Percentiles rank a stretch among this genome's conserved stretches.
phyloP scores from a whole-genome alignment of 2,888 invertebrate species.

The Rhopalosiphum nymphaeae region DNA sequence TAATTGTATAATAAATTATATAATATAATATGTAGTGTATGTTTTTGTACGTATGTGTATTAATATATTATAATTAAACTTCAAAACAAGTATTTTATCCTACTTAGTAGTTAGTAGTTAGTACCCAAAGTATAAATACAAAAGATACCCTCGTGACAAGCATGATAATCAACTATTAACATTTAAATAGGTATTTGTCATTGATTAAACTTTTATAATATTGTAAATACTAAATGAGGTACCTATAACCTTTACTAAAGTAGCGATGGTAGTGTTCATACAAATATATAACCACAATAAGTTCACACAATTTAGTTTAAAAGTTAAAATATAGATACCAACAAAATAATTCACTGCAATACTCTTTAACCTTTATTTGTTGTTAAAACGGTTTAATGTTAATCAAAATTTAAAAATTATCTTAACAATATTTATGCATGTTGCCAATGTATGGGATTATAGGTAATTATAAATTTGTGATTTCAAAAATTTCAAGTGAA shows the following conservation, averaged over 20 bases:
- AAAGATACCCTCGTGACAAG: background rate
- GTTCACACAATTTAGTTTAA: background rate
- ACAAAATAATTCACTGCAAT: background rate
- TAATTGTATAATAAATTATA: background rate
- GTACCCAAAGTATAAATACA: background rate
- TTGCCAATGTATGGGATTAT: background rate
- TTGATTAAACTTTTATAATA: background rate
- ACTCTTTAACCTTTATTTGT: background rate
- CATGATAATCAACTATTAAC: background rate
- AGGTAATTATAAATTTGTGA: background rate
- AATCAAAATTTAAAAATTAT: background rate
- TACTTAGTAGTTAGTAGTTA: too few relatives aligned
- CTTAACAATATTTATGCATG: background rate
- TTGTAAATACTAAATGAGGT: background rate
- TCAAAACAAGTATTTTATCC: background rate
- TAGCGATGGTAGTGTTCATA: background rate
- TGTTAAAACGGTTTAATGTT: background rate
- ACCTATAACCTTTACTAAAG: background rate
- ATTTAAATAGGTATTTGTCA: background rate
- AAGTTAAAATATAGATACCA: background rate
- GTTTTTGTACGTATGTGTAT: background rate
- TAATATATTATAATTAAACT: background rate
- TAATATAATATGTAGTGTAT: background rate
- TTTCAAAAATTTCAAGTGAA: background rate
- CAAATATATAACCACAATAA: background rate